These are phyloP conservation scores for Kryptopterus vitreolus DNA, from an alignment of 2,797 vertebrate species.

Conservation along the genomic window DNA sequence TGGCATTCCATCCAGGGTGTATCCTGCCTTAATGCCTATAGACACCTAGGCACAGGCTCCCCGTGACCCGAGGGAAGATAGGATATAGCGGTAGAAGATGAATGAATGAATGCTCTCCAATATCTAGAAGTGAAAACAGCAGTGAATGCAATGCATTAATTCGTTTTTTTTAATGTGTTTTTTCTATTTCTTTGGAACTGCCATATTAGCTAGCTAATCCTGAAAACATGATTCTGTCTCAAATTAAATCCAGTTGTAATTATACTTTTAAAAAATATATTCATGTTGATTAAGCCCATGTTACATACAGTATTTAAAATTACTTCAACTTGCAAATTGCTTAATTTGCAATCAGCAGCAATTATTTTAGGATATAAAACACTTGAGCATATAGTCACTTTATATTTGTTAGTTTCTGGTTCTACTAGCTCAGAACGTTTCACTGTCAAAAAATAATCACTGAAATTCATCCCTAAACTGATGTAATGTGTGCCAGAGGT, in stretches of 20 bases:
- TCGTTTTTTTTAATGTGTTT: too few relatives aligned
- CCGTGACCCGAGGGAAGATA: too few relatives aligned
- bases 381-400: neutral
- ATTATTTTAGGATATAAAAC: neutral
- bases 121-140: too few relatives aligned
- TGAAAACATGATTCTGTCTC: slow-evolving; percentile 25
- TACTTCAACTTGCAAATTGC: neutral
- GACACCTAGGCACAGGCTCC: too few relatives aligned
- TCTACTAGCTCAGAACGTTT: neutral
- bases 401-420: neutral
- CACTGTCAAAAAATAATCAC: slow-evolving; percentile 68
- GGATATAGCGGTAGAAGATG: too few relatives aligned
- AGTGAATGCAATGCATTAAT: too few relatives aligned
- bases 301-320: neutral
- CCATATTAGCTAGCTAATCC: slow-evolving; percentile 26
- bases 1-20: too few relatives aligned
- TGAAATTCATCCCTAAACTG: slow-evolving; percentile 62
- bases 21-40: too few relatives aligned
- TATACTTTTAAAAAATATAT: neutral
- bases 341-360: neutral
- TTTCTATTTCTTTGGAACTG: slow-evolving; percentile 46
- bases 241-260: slow-evolving; percentile 15
- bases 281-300: neutral
- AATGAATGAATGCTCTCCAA: too few relatives aligned
- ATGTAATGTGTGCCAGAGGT: slow-evolving; percentile 27